Conservation (phyloP, 2,113 vertebrate genomes). For the Morone saxatilis region DNA sequence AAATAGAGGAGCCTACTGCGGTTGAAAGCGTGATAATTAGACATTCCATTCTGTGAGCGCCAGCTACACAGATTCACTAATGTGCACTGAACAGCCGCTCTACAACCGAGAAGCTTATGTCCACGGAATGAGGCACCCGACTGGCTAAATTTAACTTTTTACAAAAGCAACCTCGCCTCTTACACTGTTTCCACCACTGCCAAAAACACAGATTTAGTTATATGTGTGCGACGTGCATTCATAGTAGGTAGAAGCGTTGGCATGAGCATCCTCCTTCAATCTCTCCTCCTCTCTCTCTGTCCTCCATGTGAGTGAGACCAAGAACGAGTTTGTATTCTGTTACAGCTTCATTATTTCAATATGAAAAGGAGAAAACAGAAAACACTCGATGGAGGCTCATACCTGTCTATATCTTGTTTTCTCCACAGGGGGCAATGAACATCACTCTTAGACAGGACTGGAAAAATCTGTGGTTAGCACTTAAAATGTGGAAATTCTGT, state of each 20-base stretch:
- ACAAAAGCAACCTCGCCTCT: conserved; percentile 55
- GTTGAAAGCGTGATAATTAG: conserved; percentile 81
- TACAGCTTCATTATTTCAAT: background rate
- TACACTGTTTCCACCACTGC: conserved; percentile 36
- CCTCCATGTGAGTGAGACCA: conserved; percentile 20
- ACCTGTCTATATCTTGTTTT: conserved; percentile 18
- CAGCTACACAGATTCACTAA: conserved; percentile 76
- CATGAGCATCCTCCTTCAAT: conserved; percentile 35
- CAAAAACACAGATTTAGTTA: conserved; percentile 58
- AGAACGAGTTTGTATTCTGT: conserved; percentile 7
- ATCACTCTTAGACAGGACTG: conserved; percentile 1
- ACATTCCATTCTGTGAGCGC: conserved; percentile 78
- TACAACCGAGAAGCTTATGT: conserved; percentile 60
- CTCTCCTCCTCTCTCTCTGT: conserved; percentile 7
- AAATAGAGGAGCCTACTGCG: conserved; percentile 66
- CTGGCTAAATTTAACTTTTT: conserved; percentile 70
- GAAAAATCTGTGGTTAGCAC: background rate
- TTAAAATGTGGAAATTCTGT: background rate
- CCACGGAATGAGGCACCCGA: conserved; percentile 51
- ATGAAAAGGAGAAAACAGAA: background rate
- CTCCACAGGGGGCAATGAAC: conserved; percentile 44
- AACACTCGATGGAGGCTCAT: background rate
- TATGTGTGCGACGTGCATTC: conserved; percentile 46
- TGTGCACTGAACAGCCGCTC: conserved; percentile 63
- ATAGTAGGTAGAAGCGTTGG: conserved; percentile 39